Conservation (phyloP, 2,888 invertebrate species). For the Tineola bisselliella region DNA sequence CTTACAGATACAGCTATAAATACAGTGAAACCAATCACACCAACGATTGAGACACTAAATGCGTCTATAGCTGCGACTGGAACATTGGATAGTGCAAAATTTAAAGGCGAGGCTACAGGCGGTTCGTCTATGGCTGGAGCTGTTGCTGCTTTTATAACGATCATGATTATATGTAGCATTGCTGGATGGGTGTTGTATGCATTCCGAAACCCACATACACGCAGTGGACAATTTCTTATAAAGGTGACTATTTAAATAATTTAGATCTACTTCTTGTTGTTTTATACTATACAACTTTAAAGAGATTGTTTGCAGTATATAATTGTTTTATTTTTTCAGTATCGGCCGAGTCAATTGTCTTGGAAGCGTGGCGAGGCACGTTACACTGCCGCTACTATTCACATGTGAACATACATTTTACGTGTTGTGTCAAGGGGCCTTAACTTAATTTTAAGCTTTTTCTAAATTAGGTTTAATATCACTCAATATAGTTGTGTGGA, state of each 20-base stretch:
- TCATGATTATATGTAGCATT: slow-evolving; percentile 74
- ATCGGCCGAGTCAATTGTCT: slow-evolving; percentile 94
- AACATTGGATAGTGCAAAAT: slow-evolving; percentile 15
- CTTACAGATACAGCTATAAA: background rate
- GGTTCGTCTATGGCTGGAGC: slow-evolving; percentile 40
- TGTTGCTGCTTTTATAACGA: slow-evolving; percentile 75
- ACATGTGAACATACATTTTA: slow-evolving; percentile 73
- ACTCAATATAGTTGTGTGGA: background rate
- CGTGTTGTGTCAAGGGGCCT: slow-evolving; percentile 1
- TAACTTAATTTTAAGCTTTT: slow-evolving; percentile 7
- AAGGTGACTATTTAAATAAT: slow-evolving; percentile 79
- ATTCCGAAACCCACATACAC: slow-evolving; percentile 94
- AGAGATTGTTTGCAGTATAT: too few species aligned
- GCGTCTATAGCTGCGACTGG: background rate
- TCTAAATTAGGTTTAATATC: background rate
- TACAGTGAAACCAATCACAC: background rate
- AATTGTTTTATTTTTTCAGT: slow-evolving; percentile 65
- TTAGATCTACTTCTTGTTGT: too few species aligned
- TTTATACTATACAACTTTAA: too few species aligned
- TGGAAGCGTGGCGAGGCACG: slow-evolving; percentile 92
- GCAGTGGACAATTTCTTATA: slow-evolving; percentile 95
- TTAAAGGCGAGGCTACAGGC: slow-evolving; percentile 23
- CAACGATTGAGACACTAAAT: background rate
- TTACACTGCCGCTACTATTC: slow-evolving; percentile 94
- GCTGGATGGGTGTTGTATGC: slow-evolving; percentile 91